Evolutionary conservation across 2,113 vertebrate genomes (phyloP).

Genomic region (Solenodon paradoxus): DNA sequence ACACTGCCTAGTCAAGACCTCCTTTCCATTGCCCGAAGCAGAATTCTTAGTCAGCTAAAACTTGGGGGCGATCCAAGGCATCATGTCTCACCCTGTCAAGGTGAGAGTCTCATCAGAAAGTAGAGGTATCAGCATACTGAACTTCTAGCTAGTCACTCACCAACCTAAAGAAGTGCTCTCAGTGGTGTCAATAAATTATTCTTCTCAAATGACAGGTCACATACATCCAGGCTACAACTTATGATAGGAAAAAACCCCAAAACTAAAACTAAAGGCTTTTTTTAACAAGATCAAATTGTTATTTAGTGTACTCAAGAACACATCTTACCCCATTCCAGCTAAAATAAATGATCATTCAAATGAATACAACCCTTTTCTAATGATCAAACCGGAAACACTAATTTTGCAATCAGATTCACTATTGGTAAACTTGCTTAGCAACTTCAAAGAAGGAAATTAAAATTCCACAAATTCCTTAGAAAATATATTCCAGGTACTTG

Average conservation of each 20-base stretch:
- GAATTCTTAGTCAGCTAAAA: constrained; percentile 31
- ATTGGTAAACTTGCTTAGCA: not conserved
- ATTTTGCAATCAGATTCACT: not conserved
- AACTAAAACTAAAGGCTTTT: not conserved
- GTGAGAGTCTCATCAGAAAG: not conserved
- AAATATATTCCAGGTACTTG: not conserved
- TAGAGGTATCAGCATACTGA: not conserved
- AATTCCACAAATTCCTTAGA: not conserved
- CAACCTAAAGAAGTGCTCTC: not conserved
- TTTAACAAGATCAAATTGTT: not conserved
- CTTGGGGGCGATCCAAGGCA: not conserved
- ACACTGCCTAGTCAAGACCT: not conserved
- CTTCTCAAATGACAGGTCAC: not conserved
- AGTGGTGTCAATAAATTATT: not conserved
- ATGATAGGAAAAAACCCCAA: not conserved
- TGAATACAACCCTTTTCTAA: not conserved
- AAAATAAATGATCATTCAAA: not conserved
- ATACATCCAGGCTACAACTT: not conserved
- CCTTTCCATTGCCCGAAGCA: not conserved
- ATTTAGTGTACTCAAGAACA: not conserved
- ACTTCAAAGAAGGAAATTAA: not conserved
- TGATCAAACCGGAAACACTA: not conserved
- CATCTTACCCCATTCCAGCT: not conserved
- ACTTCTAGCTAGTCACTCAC: not conserved
- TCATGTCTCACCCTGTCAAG: not conserved